A percentile compares a stretch with the other conserved stretches of the same genome.
Conservation (phyloP, 1,140 invertebrate species). For the Diorhabda carinulata region DNA sequence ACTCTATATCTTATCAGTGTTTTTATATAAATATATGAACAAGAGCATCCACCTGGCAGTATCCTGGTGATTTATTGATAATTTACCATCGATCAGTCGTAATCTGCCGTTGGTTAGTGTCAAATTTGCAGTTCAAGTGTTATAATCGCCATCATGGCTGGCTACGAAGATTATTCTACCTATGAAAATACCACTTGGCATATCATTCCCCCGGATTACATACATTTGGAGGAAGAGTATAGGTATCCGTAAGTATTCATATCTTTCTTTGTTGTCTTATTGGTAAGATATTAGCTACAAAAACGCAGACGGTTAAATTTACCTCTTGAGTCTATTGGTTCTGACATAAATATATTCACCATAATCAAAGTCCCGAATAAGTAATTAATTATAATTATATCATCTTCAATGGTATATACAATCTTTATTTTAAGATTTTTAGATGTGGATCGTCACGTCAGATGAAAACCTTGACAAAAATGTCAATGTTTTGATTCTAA, state of each 20-base stretch:
- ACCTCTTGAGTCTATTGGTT: neutral
- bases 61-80: constrained; percentile 27
- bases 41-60: constrained; percentile 26
- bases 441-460: too few relatives aligned
- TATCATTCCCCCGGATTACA: constrained; percentile 65
- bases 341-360: neutral
- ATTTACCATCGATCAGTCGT: constrained; percentile 17
- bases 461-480: too few relatives aligned
- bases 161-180: constrained; percentile 34
- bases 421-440: too few relatives aligned
- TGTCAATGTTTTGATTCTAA: too few relatives aligned
- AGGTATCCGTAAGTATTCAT: constrained; percentile 48
- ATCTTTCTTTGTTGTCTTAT: neutral
- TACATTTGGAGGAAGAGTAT: constrained; percentile 59
- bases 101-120: constrained; percentile 14
- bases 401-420: too few relatives aligned
- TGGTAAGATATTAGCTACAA: neutral
- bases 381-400: too few relatives aligned
- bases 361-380: neutral
- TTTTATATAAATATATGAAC: constrained; percentile 33
- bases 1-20: constrained; percentile 33
- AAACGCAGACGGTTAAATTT: neutral
- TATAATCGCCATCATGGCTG: constrained; percentile 25
- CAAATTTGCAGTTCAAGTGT: constrained; percentile 6
- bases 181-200: constrained; percentile 64